phyloP scores from a whole-genome alignment of 2,888 invertebrate species.

The Agonopterix heracliana region DNA sequence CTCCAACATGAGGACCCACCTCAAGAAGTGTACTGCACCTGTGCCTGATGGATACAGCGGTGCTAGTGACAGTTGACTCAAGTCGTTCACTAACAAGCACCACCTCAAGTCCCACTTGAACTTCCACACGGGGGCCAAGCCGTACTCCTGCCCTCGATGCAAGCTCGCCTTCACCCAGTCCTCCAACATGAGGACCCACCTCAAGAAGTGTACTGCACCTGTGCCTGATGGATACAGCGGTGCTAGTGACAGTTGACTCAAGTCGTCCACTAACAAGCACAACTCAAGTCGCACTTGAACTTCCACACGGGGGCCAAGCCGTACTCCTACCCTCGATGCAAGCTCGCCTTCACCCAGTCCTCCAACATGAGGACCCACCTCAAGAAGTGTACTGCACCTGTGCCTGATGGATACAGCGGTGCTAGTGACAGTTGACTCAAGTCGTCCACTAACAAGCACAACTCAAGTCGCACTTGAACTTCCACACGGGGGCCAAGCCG shows the following conservation, averaged over 20 bases:
- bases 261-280: background rate
- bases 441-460: constrained; percentile 30
- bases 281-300: constrained; percentile 90
- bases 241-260: background rate
- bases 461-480: constrained; percentile 90
- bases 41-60: constrained; percentile 12
- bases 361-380: constrained; percentile 92
- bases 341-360: constrained; percentile 87
- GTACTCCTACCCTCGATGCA: constrained; percentile 79
- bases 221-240: constrained; percentile 12
- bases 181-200: constrained; percentile 91
- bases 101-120: constrained; percentile 90
- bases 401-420: constrained; percentile 8
- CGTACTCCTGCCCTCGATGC: constrained; percentile 79
- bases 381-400: constrained; percentile 80
- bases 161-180: constrained; percentile 88
- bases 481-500: constrained; percentile 89
- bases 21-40: constrained; percentile 81
- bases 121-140: constrained; percentile 89
- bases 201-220: constrained; percentile 81
- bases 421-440: background rate
- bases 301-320: constrained; percentile 90
- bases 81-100: background rate
- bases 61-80: background rate
- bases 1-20: constrained; percentile 91